phyloP scores from a whole-genome alignment of 1,140 invertebrate genomes.

The Drosophila tristis region DNA sequence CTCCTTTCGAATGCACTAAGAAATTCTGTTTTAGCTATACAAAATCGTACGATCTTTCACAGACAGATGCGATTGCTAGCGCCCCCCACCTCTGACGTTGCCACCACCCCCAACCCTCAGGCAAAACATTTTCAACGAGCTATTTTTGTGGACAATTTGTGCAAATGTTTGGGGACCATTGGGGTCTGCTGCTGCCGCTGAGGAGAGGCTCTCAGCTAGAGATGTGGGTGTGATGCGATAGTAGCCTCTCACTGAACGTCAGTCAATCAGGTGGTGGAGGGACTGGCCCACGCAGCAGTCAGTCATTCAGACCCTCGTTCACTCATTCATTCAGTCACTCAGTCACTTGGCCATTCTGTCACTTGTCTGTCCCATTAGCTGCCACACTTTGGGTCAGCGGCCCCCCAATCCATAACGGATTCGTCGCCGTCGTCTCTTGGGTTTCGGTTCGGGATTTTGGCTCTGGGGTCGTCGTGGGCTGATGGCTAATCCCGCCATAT shows the following conservation, averaged over 20 bases:
- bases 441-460: no score
- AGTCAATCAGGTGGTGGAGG: slow-evolving; percentile 26
- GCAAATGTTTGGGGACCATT: slow-evolving; percentile 67
- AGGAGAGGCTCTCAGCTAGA: no score
- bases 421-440: slow-evolving; percentile 2
- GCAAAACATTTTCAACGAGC: slow-evolving; percentile 36
- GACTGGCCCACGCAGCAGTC: slow-evolving; percentile 30
- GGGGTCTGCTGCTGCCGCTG: slow-evolving; percentile 13
- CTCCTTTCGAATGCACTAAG: background rate
- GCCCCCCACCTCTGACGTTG: slow-evolving; percentile 14
- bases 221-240: slow-evolving; percentile 30
- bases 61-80: slow-evolving; percentile 46
- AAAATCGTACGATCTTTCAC: slow-evolving; percentile 75
- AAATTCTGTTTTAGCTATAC: slow-evolving; percentile 71
- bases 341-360: slow-evolving; percentile 68
- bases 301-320: slow-evolving; percentile 24
- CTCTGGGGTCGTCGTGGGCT: slow-evolving; percentile 22
- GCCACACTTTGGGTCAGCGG: slow-evolving; percentile 69
- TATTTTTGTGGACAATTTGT: slow-evolving; percentile 74
- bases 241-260: slow-evolving; percentile 51
- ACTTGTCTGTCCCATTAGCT: slow-evolving; percentile 75
- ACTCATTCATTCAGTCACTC: slow-evolving; percentile 44
- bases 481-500: slow-evolving; percentile 66
- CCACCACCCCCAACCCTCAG: slow-evolving; percentile 2
- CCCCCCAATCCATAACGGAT: slow-evolving; percentile 48